phyloP scores from a whole-genome alignment of 1,140 invertebrate species.

The Sesamia nonagrioides region DNA sequence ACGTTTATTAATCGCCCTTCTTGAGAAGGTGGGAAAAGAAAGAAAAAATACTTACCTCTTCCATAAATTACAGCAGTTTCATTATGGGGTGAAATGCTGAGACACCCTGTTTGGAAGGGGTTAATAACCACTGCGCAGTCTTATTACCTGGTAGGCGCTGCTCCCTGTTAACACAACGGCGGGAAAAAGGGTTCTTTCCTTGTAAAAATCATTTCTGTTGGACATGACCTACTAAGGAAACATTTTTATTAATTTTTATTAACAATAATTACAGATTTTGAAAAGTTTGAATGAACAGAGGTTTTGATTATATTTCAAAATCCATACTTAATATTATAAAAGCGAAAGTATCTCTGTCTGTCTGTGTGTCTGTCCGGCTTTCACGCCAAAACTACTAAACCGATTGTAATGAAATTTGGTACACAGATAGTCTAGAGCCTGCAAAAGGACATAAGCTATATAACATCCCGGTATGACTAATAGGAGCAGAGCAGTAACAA shows the following conservation, averaged over 20 bases:
- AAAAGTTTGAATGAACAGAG: too few relatives aligned
- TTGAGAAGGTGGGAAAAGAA: background rate
- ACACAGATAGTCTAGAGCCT: too few relatives aligned
- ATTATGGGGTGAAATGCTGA: background rate
- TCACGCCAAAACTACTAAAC: too few relatives aligned
- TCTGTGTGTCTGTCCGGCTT: too few relatives aligned
- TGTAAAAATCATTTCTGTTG: background rate
- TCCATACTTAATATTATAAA: too few relatives aligned
- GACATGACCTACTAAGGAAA: background rate
- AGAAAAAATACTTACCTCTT: background rate
- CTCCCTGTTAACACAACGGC: background rate
- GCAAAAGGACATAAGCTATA: too few relatives aligned
- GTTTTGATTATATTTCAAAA: too few relatives aligned
- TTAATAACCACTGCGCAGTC: background rate
- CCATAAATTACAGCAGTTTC: conserved; percentile 9
- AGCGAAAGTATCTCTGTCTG: too few relatives aligned
- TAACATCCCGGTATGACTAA: too few relatives aligned
- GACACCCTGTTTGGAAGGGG: background rate
- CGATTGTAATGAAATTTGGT: too few relatives aligned
- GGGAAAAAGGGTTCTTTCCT: background rate
- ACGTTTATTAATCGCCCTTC: background rate
- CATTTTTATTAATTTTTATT: background rate
- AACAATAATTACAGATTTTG: too few relatives aligned
- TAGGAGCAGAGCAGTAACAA: too few relatives aligned
- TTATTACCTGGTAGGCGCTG: background rate